Evolutionary conservation across 2,888 invertebrate genomes (phyloP).

Genomic region (Orchestes rusci): DNA sequence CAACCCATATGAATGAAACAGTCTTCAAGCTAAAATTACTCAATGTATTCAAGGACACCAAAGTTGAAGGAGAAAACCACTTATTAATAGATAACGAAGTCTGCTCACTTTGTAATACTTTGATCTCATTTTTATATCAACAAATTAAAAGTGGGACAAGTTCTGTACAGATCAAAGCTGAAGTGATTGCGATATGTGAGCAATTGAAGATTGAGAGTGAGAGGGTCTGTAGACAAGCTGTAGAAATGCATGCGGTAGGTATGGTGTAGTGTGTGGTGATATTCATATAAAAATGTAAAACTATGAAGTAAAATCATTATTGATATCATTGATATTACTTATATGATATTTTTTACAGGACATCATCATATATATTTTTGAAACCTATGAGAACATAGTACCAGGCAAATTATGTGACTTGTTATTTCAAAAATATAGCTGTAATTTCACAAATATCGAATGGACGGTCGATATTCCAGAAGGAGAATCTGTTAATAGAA

Average conservation of each 20-base stretch:
- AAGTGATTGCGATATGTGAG: slow-evolving; percentile 20
- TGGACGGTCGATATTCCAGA: slow-evolving; percentile 26
- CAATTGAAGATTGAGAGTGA: slow-evolving; percentile 20
- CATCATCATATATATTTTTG: slow-evolving; percentile 53
- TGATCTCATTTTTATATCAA: neutral
- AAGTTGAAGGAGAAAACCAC: too few relatives aligned
- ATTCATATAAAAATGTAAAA: too few relatives aligned
- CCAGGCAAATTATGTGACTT: slow-evolving; percentile 51
- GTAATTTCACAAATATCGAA: slow-evolving; percentile 19
- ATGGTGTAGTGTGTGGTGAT: too few relatives aligned
- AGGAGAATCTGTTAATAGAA: slow-evolving; percentile 14
- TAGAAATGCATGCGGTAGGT: slow-evolving; percentile 25
- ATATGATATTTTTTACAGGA: too few relatives aligned
- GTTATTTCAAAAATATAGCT: slow-evolving; percentile 43
- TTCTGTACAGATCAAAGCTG: slow-evolving; percentile 15
- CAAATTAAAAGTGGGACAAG: slow-evolving; percentile 13
- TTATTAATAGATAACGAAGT: slow-evolving; percentile 7
- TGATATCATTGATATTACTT: too few relatives aligned
- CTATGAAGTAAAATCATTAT: too few relatives aligned
- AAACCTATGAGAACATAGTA: slow-evolving; percentile 46
- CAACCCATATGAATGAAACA: too few relatives aligned
- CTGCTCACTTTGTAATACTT: slow-evolving; percentile 19
- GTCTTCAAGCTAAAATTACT: too few relatives aligned
- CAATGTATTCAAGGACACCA: too few relatives aligned
- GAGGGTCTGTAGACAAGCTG: slow-evolving; percentile 27